These are phyloP conservation scores for Keiferia lycopersicella DNA, from an alignment of 2,888 invertebrate genomes.

Conservation along the genomic window DNA sequence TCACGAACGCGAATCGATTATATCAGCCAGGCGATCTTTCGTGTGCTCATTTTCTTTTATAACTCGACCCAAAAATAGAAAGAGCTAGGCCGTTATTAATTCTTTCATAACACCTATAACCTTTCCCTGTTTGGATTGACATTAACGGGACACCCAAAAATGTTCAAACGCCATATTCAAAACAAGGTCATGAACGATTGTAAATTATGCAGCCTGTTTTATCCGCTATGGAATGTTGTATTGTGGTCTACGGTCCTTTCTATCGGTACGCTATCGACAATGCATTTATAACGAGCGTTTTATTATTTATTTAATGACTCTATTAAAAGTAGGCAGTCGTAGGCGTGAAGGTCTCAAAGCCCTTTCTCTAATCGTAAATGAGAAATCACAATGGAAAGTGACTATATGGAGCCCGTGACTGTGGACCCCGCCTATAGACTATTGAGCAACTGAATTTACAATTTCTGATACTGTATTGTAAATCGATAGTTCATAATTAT, in stretches of 20 bases:
- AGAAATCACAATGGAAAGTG: conserved; percentile 4
- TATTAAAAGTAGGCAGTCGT: background rate
- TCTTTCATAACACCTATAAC: background rate
- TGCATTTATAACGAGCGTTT: background rate
- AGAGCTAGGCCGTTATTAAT: background rate
- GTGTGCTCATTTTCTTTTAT: no score
- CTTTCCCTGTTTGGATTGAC: background rate
- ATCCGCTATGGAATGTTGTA: background rate
- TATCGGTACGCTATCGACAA: background rate
- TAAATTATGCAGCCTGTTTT: conserved; percentile 1
- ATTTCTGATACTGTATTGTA: no score
- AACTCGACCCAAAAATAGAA: background rate
- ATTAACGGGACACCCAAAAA: conserved; percentile 4
- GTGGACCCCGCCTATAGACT: background rate
- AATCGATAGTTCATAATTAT: no score
- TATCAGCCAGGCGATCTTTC: no score
- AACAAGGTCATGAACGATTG: conserved; percentile 11
- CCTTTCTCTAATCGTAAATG: conserved; percentile 23
- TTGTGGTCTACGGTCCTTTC: background rate
- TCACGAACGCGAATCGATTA: no score
- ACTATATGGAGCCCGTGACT: background rate
- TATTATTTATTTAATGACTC: background rate
- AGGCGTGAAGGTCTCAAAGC: background rate
- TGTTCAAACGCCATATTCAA: background rate
- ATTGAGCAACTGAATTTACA: background rate